A percentile compares a stretch with the other conserved stretches of the same genome.
phyloP scores from a whole-genome alignment of 1,140 invertebrate genomes.

The Drosophila ercepeae region DNA sequence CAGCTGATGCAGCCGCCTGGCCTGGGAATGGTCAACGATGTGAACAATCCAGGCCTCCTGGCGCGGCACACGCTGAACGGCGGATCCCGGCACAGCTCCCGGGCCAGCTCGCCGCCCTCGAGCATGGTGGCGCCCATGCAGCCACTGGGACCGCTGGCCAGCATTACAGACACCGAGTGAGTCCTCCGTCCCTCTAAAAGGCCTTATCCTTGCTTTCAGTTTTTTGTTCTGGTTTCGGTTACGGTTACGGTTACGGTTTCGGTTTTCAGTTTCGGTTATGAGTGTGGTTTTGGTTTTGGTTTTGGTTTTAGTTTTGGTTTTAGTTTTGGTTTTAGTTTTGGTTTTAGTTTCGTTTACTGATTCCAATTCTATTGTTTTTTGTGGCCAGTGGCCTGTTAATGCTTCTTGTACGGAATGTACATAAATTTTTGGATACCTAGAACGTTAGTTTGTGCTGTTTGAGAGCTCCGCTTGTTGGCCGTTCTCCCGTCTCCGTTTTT shows the following conservation, averaged over 20 bases:
- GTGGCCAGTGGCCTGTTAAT: constrained; percentile 35
- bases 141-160: constrained; percentile 85
- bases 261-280: constrained; percentile 6
- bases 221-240: constrained; percentile 10
- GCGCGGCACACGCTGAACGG: constrained; percentile 83
- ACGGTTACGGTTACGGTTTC: constrained; percentile 16
- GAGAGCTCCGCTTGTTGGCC: constrained; percentile 17
- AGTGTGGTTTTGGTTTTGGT: constrained; percentile 10
- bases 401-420: constrained; percentile 54
- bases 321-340: constrained; percentile 14
- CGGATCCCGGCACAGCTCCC: constrained; percentile 81
- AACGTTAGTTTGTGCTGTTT: constrained; percentile 50
- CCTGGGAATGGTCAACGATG: constrained; percentile 84
- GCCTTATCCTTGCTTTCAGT: background rate
- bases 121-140: constrained; percentile 84
- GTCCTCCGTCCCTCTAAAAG: constrained; percentile 48
- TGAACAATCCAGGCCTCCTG: constrained; percentile 84
- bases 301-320: constrained; percentile 8
- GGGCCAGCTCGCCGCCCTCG: constrained; percentile 74
- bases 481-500: constrained; percentile 40
- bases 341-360: constrained; percentile 22
- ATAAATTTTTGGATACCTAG: constrained; percentile 37
- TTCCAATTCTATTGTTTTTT: constrained; percentile 16
- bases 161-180: constrained; percentile 87
- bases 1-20: constrained; percentile 65